Evolutionary conservation across 2,888 invertebrate genomes (phyloP).

Genomic region (Scaptomyza reducta): DNA sequence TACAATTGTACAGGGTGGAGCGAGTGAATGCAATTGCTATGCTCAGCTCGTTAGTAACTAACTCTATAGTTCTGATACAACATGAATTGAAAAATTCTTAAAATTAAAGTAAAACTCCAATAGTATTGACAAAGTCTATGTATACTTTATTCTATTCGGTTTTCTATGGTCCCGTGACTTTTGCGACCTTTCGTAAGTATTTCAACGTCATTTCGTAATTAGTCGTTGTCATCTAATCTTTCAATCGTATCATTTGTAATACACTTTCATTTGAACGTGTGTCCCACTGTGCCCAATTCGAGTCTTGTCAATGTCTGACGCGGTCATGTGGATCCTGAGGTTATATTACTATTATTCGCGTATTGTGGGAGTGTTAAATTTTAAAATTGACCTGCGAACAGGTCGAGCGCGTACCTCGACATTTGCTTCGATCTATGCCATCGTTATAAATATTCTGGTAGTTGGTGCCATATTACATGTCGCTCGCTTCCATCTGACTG

Average conservation of each 20-base stretch:
- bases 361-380: constrained; percentile 55
- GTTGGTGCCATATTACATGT: constrained; percentile 4
- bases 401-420: constrained; percentile 32
- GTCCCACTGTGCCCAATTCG: neutral
- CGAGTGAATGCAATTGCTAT: constrained; percentile 24
- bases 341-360: constrained; percentile 45
- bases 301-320: constrained; percentile 40
- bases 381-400: constrained; percentile 48
- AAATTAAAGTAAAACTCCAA: too few species aligned
- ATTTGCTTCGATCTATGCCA: constrained; percentile 36
- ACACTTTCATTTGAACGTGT: neutral
- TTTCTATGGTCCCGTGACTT: neutral
- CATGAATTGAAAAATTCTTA: constrained; percentile 11
- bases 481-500: neutral
- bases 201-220: constrained; percentile 15
- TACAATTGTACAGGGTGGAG: constrained; percentile 39
- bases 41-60: constrained; percentile 45
- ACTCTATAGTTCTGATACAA: constrained; percentile 53
- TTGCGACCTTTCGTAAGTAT: neutral
- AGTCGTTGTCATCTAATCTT: constrained; percentile 11
- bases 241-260: neutral
- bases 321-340: constrained; percentile 44
- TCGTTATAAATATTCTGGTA: constrained; percentile 16
- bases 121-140: too few species aligned
- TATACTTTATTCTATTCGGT: too few species aligned